These are phyloP conservation scores for Junonia oenone DNA, from an alignment of 2,888 invertebrate genomes.

Conservation along the genomic window DNA sequence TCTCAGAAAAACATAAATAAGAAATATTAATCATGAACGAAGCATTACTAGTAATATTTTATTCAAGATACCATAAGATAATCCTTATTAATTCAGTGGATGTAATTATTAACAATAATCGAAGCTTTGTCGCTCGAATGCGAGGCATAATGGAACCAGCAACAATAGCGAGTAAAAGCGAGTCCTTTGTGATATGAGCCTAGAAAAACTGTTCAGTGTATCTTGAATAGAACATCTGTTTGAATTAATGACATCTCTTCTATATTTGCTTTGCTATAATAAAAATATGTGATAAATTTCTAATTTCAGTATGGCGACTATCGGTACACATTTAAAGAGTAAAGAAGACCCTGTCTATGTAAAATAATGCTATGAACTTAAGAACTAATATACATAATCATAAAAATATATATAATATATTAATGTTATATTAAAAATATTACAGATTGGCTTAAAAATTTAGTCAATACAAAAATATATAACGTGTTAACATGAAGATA, in stretches of 20 bases:
- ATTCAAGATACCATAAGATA: background rate
- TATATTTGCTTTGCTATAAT: background rate
- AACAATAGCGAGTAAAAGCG: slow-evolving; percentile 36
- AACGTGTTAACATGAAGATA: too few species aligned
- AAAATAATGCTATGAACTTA: too few species aligned
- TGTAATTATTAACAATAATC: slow-evolving; percentile 52
- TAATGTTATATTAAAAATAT: too few species aligned
- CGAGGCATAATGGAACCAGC: slow-evolving; percentile 39
- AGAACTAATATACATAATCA: too few species aligned
- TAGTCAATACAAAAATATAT: too few species aligned
- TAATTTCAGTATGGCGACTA: too few species aligned
- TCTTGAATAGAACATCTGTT: background rate
- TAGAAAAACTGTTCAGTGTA: background rate
- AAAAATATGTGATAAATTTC: background rate
- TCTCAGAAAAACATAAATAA: too few species aligned
- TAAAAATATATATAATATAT: too few species aligned
- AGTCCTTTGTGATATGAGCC: background rate
- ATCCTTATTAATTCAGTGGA: slow-evolving; percentile 31
- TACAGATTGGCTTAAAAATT: too few species aligned
- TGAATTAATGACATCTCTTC: background rate
- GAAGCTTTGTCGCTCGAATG: slow-evolving; percentile 39
- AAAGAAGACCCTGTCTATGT: too few species aligned
- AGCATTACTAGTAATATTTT: background rate
- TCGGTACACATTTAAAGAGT: too few species aligned
- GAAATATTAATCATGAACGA: too few species aligned